Evolutionary conservation across 2,113 vertebrate genomes (phyloP), one percentile per base, ranked within the genome.

Genomic region (Smithornis capensis): DNA sequence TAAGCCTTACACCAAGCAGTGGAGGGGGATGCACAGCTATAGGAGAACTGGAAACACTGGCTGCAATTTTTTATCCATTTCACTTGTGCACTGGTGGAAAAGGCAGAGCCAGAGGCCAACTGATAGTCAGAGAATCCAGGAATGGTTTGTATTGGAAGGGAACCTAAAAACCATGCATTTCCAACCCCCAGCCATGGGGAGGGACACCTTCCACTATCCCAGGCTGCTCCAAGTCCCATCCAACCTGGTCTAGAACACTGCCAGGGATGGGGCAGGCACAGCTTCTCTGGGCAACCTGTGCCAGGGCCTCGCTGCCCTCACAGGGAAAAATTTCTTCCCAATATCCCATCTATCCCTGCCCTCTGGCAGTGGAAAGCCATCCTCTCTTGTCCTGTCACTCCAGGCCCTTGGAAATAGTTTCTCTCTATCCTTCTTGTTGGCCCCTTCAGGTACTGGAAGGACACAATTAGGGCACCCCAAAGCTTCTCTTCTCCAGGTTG

Each of bases 111-210:
- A 62, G 55, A 62, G 21, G 16, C 12, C n/a, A 56, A 16, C 7
- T 45, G 57, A 12, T 8, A 35, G 33, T 42, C 40, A 49, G 3
- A 31, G 38, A 71, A 47, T 63, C 76, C 31, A 4, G 23, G 33
- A 74, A 74, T 19, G 9, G 18, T 73, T 73, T 57, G 59, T 11
- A 9, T 15, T 3, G 42, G 21, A 42, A 80, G 25, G 17, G 31
- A 49, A 11, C 5, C 56, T 3, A 35, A 49, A 71, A 0, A 10
- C 11, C 49, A 63, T 11, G 21, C 44, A 37, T 19, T 22, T 0
- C 21, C 38, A 18, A 10, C 25, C 35, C 45, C 9, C n/a, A n/a
- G n/a, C n/a, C 45, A 27, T 29, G 38, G 55, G 38, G 38, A 63
- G 62, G 62, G 62, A 73, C 73, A 37, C 31, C 11, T 64, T 0